Evolutionary conservation across 2,888 invertebrate genomes (phyloP).

Genomic region (Nipponacmea schrenckii): DNA sequence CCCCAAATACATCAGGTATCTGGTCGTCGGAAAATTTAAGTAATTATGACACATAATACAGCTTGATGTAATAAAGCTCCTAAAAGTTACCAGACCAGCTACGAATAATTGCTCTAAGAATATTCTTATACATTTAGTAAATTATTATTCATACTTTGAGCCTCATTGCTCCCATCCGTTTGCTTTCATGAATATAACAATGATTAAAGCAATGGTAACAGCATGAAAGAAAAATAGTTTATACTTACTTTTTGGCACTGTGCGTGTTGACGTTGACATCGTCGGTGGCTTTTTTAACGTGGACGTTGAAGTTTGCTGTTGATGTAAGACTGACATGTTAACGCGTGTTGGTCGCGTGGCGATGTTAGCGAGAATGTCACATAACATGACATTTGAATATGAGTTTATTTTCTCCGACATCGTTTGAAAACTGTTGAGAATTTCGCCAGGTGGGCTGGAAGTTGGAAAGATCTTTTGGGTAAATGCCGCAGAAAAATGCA

Average conservation of each 20-base stretch:
- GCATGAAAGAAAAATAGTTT: not conserved
- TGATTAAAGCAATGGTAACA: too few species aligned
- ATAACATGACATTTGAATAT: not conserved
- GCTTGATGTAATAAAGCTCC: too few species aligned
- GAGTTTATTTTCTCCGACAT: slow-evolving; percentile 6
- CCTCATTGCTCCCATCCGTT: too few species aligned
- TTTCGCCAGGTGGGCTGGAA: not conserved
- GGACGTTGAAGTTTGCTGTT: not conserved
- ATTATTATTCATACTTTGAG: too few species aligned
- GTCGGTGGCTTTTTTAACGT: not conserved
- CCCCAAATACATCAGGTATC: too few species aligned
- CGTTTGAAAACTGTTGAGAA: slow-evolving; percentile 4
- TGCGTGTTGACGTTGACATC: not conserved
- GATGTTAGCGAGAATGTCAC: slow-evolving; percentile 1
- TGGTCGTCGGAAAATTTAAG: too few species aligned
- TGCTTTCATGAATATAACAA: too few species aligned
- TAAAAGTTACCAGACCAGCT: too few species aligned
- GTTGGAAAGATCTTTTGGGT: not conserved
- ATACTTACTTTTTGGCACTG: not conserved
- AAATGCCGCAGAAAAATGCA: slow-evolving; percentile 9
- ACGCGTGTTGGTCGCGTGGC: slow-evolving; percentile 3
- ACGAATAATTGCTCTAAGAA: too few species aligned
- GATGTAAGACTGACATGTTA: not conserved
- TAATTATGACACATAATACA: too few species aligned
- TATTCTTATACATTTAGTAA: too few species aligned